Base-by-base conservation (phyloP, 2,797 vertebrate genomes). In the Natrix natrix region DNA sequence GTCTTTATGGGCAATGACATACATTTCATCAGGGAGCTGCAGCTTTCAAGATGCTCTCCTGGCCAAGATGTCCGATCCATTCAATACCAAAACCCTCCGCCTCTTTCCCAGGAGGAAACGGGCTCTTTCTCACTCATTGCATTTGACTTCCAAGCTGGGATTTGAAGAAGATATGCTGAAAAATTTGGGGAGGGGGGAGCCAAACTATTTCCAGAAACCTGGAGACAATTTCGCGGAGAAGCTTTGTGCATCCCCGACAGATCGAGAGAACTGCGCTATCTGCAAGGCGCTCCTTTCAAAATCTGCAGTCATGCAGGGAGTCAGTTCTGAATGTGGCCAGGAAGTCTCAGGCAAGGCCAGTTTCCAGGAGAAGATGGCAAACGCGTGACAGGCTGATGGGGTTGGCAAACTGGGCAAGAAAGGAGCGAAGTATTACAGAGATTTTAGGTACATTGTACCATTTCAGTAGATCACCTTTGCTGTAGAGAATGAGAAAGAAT, bases 11-110 rank as follows among this genome's bases (percentile, higher is more conserved):
- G 96, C 91, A 66, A 87, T 16, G 95, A 94, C 94, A 95, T 97
- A 94, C 95, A 95, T 96, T 96, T 97, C 96, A 96, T 96, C 96
- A 96, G 96, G 93, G 95, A 96, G 95, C 93, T 96, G 95, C 96
- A 96, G 96, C 95, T 94, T 94, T 95, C 94, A 93, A 97, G 95
- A 69, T 52, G 2, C 93, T 94, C 93, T 93, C 95, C 95, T 97
- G 96, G 96, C 95, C 96, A 95, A 56, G 95, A 91, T 0, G 16
- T 92, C 88, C 91, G 92, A 94, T 94, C 93, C 94, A 93, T 93
- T 0, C 93, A 95, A 95, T 94, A 24, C 28, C 52, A 28, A 17
- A 17, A 91, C 17, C 20, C 24, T n/a, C 66, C 1, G 20, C 37
- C 12, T 8, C 37, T 22, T 86, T 86, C 24, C 5, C 24, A 26